A percentile compares a stretch with the other conserved stretches of the same genome.
Conservation (phyloP, 2,113 vertebrate genomes). For the Helogale parvula region DNA sequence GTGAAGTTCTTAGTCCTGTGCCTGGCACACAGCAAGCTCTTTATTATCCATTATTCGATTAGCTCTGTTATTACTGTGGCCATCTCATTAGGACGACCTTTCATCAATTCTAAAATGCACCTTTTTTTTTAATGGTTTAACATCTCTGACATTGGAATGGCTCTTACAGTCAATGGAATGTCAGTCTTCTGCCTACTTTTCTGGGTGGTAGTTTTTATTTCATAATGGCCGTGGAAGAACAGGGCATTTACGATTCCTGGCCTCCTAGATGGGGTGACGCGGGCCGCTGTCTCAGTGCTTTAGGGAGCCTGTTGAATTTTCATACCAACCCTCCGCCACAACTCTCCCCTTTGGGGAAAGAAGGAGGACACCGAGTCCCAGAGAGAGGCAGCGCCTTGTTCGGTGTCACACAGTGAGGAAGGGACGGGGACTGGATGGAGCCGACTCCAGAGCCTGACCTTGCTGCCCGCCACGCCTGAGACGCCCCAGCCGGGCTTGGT, state of each 20-base stretch:
- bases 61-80: not conserved
- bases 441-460: not conserved
- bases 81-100: not conserved
- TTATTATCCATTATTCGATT: not conserved
- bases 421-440: not conserved
- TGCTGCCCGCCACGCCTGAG: not conserved
- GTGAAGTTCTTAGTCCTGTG: too few relatives aligned
- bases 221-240: not conserved
- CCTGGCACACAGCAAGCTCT: not conserved
- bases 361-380: not conserved
- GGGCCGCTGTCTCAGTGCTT: not conserved
- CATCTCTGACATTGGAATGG: not conserved
- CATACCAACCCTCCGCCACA: not conserved
- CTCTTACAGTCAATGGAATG: not conserved
- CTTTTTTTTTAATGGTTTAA: not conserved
- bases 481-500: not conserved
- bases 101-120: not conserved
- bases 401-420: not conserved
- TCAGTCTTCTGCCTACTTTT: not conserved
- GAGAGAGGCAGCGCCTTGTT: not conserved
- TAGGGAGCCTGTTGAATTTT: not conserved
- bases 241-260: accelerated
- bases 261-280: too few relatives aligned
- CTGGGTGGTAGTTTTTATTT: not conserved
- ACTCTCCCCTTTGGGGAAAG: not conserved